Conservation (phyloP, 2,888 invertebrate genomes). For the Cinara cedri region DNA sequence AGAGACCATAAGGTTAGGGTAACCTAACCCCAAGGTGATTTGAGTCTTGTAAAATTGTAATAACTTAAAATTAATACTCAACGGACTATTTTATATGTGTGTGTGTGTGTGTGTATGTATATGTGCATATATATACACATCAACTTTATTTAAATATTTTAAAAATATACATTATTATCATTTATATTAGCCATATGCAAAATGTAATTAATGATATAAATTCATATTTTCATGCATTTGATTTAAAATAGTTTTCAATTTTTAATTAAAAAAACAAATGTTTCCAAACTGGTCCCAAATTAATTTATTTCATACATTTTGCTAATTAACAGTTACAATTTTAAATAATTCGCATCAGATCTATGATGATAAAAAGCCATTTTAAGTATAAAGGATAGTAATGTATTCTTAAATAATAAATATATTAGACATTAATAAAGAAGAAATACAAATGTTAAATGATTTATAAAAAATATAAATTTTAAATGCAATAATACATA, state of each 20-base stretch:
- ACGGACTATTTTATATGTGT: not conserved
- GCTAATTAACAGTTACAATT: slow-evolving; percentile 27
- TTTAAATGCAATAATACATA: slow-evolving; percentile 24
- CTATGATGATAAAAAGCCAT: slow-evolving; percentile 33
- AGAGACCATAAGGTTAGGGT: not conserved
- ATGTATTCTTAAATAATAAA: slow-evolving; percentile 47
- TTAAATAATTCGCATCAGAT: slow-evolving; percentile 47
- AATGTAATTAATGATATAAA: slow-evolving; percentile 33
- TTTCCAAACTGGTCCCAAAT: slow-evolving; percentile 45
- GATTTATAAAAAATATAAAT: slow-evolving; percentile 50
- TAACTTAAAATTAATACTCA: slow-evolving; percentile 40
- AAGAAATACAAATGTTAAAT: slow-evolving; percentile 30
- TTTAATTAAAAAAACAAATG: slow-evolving; percentile 31
- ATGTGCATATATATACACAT: not conserved
- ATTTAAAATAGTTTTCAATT: not conserved
- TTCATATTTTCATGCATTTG: not conserved
- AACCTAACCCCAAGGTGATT: not conserved
- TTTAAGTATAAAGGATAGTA: slow-evolving; percentile 37
- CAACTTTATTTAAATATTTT: not conserved
- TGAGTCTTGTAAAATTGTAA: slow-evolving; percentile 36
- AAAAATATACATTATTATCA: slow-evolving; percentile 19
- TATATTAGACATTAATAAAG: slow-evolving; percentile 41
- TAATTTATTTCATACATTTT: slow-evolving; percentile 44
- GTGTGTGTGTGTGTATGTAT: not conserved
- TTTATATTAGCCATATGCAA: slow-evolving; percentile 3